Evolutionary conservation across 64 coral and sea anemone genomes (phyloP), one percentile per base, ranked within the genome.

Genomic region (Stichodactyla mertensii): DNA sequence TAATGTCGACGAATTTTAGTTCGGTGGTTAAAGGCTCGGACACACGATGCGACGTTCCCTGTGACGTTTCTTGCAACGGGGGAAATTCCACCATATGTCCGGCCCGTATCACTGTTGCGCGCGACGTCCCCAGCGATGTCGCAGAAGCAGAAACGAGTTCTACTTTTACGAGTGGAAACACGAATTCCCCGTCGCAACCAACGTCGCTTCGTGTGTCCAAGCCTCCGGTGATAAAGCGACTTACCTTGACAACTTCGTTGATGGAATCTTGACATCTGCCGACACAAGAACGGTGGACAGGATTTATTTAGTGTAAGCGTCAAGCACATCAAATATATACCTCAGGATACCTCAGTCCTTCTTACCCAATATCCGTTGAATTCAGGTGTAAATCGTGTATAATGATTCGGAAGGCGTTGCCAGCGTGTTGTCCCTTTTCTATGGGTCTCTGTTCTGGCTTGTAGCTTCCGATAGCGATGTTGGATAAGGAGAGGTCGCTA

Each of bases 381-480:
- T 61, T 57, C 45, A 79, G 61, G 18, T 89, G 87, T 16, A 95
- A 60, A 87, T 95, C 71, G 55, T 90, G 77, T 36, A 95, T 89
- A 4, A 95, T 52, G 77, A 95, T 83, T 70, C 88, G 77, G 69
- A 95, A 95, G 27, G 61, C 71, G 16, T 95, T 95, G 77, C 93
- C 93, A 85, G 22, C 83, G 14, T 92, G 66, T 4, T 78, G 61
- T 61, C 93, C 93, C 81, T 89, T 86, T 74, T 88, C 86, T 20
- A 92, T 85, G 15, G 90, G 87, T 24, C 55, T 69, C 1, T 78
- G 52, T 11, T 92, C 87, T 56, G 28, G 83, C 31, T 52, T 88
- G 88, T 92, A 95, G 84, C 82, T 95, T 16, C 93, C 93, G 78
- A 67, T 74, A 28, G 89, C 45, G 7, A 95, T 95, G 53, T 78